phyloP scores from a whole-genome alignment of 2,797 vertebrate species.

The Alfaro cultratus region DNA sequence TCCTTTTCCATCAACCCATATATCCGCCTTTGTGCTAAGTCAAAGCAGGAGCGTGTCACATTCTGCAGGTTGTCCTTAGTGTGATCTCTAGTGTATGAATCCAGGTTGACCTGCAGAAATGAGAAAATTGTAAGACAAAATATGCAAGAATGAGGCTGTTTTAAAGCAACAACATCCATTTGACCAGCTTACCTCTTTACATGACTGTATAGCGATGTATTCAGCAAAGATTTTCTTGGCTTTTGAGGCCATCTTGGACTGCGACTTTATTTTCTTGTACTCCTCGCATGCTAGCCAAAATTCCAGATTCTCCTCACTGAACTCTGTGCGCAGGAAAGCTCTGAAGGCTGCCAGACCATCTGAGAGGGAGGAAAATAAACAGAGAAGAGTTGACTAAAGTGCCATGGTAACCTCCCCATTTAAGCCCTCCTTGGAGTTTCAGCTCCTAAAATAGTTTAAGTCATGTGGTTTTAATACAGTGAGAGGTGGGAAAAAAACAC shows the following conservation, averaged over 20 bases:
- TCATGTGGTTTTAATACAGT: slow-evolving; percentile 68
- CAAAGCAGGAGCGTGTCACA: slow-evolving; percentile 90
- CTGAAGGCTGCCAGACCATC: slow-evolving; percentile 95
- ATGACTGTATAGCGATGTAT: slow-evolving; percentile 97
- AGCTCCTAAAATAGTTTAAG: slow-evolving; percentile 69
- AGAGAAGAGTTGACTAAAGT: slow-evolving; percentile 65
- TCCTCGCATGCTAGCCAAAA: slow-evolving; percentile 99
- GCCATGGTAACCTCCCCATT: slow-evolving; percentile 76
- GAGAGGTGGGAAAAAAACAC: background rate
- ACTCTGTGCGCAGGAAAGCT: slow-evolving; percentile 96
- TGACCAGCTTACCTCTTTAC: slow-evolving; percentile 90
- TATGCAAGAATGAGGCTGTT: background rate
- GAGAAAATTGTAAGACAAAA: background rate
- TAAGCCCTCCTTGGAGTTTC: slow-evolving; percentile 53
- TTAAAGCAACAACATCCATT: background rate
- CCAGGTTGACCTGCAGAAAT: slow-evolving; percentile 89
- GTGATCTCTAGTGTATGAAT: slow-evolving; percentile 95
- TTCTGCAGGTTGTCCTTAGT: slow-evolving; percentile 97
- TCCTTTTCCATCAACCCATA: slow-evolving; percentile 98
- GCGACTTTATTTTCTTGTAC: slow-evolving; percentile 96
- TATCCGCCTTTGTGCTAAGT: slow-evolving; percentile 94
- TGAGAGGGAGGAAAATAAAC: slow-evolving; percentile 75
- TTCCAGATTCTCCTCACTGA: slow-evolving; percentile 98
- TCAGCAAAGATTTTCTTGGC: slow-evolving; percentile 97
- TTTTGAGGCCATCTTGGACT: slow-evolving; percentile 96